Percentiles rank a stretch among this genome's conserved stretches.
phyloP scores from a whole-genome alignment of 2,888 invertebrate genomes.

The Odontothrips loti region DNA sequence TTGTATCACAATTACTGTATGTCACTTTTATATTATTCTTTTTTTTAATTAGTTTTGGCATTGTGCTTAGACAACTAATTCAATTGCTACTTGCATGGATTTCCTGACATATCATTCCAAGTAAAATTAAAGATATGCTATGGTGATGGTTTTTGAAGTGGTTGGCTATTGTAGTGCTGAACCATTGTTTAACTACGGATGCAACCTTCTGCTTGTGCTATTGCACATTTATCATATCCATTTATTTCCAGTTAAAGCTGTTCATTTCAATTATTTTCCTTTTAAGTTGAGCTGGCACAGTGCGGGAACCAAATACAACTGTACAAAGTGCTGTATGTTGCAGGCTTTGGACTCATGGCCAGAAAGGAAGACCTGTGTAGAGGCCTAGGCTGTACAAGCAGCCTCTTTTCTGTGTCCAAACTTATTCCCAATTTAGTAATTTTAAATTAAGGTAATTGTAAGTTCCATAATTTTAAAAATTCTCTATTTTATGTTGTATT shows the following conservation, averaged over 20 bases:
- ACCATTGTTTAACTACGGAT: not conserved
- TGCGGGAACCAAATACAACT: not conserved
- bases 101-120: not conserved
- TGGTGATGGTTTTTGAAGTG: not conserved
- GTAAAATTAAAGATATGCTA: not conserved
- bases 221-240: not conserved
- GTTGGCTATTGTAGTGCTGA: too few species aligned
- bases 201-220: not conserved
- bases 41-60: not conserved
- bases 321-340: not conserved
- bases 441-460: too few species aligned
- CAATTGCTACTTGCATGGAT: not conserved
- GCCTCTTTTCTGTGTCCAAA: too few species aligned
- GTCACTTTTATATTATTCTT: not conserved
- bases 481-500: not conserved
- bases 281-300: not conserved
- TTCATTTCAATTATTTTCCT: not conserved
- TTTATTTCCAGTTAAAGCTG: not conserved
- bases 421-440: too few species aligned
- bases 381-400: not conserved
- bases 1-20: not conserved
- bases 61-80: not conserved
- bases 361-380: not conserved
- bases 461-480: too few species aligned
- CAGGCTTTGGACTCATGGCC: conserved; percentile 19